Percentiles rank a stretch among this genome's conserved stretches.
phyloP scores from a whole-genome alignment of 2,888 invertebrate species.

The Callimorpha dominula region DNA sequence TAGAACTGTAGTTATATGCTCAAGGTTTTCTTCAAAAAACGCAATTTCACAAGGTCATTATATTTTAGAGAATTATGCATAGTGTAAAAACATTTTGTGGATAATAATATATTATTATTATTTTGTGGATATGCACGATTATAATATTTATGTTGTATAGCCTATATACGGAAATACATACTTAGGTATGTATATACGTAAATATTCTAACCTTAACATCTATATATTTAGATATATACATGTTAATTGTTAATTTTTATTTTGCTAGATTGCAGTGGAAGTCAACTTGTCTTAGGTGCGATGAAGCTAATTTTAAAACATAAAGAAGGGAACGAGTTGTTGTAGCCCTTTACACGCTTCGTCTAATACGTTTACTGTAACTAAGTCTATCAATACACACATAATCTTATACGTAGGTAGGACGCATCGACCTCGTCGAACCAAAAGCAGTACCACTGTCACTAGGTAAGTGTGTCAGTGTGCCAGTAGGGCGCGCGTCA shows the following conservation, averaged over 20 bases:
- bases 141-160: background rate
- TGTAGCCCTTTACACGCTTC: slow-evolving; percentile 17
- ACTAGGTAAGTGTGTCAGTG: slow-evolving; percentile 86
- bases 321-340: background rate
- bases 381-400: slow-evolving; percentile 43
- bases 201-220: too few relatives aligned
- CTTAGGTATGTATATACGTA: too few relatives aligned
- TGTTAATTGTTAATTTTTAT: too few relatives aligned
- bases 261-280: background rate
- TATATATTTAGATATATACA: too few relatives aligned
- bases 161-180: background rate
- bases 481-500: slow-evolving; percentile 86
- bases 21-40: slow-evolving; percentile 48
- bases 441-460: slow-evolving; percentile 87
- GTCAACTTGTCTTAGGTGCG: background rate
- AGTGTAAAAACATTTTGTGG: background rate
- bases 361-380: slow-evolving; percentile 25
- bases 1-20: slow-evolving; percentile 29
- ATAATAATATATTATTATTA: too few relatives aligned
- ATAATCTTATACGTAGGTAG: slow-evolving; percentile 75
- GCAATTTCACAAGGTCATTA: slow-evolving; percentile 43
- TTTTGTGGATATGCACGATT: background rate
- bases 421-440: slow-evolving; percentile 83
- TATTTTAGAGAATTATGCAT: slow-evolving; percentile 25
- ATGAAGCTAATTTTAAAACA: background rate